Evolutionary conservation across 2,113 vertebrate genomes (phyloP).

Genomic region (Raja brachyura): DNA sequence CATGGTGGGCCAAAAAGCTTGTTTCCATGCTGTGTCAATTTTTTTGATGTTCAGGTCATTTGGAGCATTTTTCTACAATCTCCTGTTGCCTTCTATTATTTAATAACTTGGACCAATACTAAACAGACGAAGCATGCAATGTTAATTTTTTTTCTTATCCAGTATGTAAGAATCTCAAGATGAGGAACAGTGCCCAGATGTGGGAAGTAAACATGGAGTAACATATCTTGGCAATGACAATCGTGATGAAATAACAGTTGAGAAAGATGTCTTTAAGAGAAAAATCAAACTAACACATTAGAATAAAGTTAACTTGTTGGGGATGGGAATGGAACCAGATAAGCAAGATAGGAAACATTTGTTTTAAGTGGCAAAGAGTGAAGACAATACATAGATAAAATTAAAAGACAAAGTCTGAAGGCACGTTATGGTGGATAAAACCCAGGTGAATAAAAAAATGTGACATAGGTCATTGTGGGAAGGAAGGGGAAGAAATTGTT

Average conservation of each 20-base stretch:
- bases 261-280: background rate
- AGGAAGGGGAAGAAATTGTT: too few relatives aligned
- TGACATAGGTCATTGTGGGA: too few relatives aligned
- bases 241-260: background rate
- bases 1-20: too few relatives aligned
- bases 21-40: too few relatives aligned
- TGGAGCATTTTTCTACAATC: background rate
- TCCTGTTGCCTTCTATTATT: background rate
- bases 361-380: too few relatives aligned
- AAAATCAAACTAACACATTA: background rate
- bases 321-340: background rate
- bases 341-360: too few relatives aligned
- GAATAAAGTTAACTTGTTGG: background rate
- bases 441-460: background rate
- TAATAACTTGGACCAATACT: background rate
- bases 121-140: background rate
- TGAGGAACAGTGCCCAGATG: background rate
- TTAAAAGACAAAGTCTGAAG: background rate
- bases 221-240: background rate
- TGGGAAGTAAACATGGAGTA: background rate
- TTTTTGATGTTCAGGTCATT: background rate
- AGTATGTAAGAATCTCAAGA: background rate
- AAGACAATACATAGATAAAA: background rate
- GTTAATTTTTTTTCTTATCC: background rate
- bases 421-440: background rate